Conservation (phyloP, 2,113 vertebrate species). For the Larimichthys crocea region DNA sequence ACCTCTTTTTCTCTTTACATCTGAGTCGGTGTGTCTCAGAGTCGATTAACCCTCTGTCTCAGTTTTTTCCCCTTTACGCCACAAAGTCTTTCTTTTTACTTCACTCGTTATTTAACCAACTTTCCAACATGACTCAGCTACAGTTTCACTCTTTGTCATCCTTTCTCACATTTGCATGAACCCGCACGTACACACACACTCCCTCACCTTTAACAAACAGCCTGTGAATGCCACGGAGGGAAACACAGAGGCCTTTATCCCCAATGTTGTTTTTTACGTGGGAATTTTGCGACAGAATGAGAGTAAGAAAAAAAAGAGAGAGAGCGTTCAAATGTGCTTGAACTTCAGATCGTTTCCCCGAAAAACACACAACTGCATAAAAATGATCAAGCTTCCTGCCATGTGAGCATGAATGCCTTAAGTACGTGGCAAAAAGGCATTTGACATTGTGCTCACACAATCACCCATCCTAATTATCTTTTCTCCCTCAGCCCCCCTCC, state of each 20-base stretch:
- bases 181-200: slow-evolving; percentile 2
- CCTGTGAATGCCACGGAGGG: background rate
- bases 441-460: slow-evolving; percentile 54
- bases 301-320: background rate
- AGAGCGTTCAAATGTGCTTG: slow-evolving; percentile 1
- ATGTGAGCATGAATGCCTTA: slow-evolving; percentile 15
- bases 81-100: background rate
- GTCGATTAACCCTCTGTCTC: slow-evolving; percentile 34
- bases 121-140: slow-evolving; percentile 4
- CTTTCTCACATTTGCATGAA: background rate
- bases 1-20: slow-evolving; percentile 56
- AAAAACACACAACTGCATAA: background rate
- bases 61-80: background rate
- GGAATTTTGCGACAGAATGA: background rate
- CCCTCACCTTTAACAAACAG: slow-evolving; percentile 22
- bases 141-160: background rate
- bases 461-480: slow-evolving; percentile 61
- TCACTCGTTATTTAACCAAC: slow-evolving; percentile 2
- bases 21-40: slow-evolving; percentile 16
- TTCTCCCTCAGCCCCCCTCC: background rate
- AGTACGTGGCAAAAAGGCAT: slow-evolving; percentile 37
- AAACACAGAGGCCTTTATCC: slow-evolving; percentile 37
- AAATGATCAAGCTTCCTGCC: slow-evolving; percentile 3
- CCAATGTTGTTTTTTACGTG: slow-evolving; percentile 14
- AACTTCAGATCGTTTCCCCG: background rate